Base-by-base conservation (phyloP, 2,888 invertebrate species). In the Hypomecis punctinalis region DNA sequence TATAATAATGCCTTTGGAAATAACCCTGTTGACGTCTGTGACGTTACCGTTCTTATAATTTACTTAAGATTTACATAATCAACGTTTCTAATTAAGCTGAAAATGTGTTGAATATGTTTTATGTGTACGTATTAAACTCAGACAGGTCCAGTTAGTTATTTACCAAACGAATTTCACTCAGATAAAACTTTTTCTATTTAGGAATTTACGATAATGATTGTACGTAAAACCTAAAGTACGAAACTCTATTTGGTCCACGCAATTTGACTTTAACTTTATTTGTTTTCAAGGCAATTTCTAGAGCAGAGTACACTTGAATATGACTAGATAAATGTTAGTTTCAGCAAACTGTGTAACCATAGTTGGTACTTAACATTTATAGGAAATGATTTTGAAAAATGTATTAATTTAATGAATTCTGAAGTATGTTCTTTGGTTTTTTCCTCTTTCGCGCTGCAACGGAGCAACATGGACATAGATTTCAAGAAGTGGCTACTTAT, bases 201-300 rank as follows among this genome's bases (percentile, higher is more conserved):
- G 52, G 43, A 45, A 49, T 59, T n/a, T 45, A 59, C 23, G 36
- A 45, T 52, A 37, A 59, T 23, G 36, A 35, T 33, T 8, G 58
- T 42, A 39, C 37, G 46, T 53, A 53, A 57, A 60, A 53, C 53
- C 40, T 53, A 53, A 40, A 46, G 52, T 53, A 9, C 42, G 42
- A 10, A 61, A 10, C 46, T 60, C 47, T 54, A 48, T 61, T 60
- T 36, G 54, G 42, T 54, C 54, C 48, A 47, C 61, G 10, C 36
- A 48, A 42, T 54, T 61, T 54, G n/a, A 0, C 11, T 40, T 10
- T 23, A 52, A 23, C 8, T 52, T 52, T 60, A 60, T 46, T 61
- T 42, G 52, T 52, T 46, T 52, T 35, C 6, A 23, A 35, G 13
- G 36, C 35, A 11, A 42, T 61, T 48, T 54, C 47, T 51, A 37